These are phyloP conservation scores for Caracal caracal DNA, from an alignment of 2,113 vertebrate species.

Conservation along the genomic window DNA sequence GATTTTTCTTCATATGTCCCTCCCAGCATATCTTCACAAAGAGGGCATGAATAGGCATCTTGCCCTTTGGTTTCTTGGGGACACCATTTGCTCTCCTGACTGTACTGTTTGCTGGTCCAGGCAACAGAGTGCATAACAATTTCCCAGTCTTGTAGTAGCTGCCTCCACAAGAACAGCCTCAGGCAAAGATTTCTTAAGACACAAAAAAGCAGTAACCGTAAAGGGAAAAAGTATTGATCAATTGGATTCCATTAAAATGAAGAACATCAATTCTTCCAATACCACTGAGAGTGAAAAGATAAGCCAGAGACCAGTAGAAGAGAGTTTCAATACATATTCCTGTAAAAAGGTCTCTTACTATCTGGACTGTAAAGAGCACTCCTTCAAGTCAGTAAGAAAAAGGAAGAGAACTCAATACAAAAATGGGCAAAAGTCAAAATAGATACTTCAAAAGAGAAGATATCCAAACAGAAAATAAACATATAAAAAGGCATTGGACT, in stretches of 20 bases:
- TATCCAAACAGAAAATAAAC: neutral
- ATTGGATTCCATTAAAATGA: neutral
- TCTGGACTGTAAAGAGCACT: neutral
- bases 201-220: conserved; percentile 10
- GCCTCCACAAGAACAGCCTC: conserved; percentile 85
- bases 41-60: conserved; percentile 88
- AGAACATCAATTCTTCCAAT: conserved; percentile 1
- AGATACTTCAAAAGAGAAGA: neutral
- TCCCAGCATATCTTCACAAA: conserved; percentile 90
- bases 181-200: conserved; percentile 29
- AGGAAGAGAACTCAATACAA: neutral
- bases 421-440: neutral
- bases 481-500: neutral
- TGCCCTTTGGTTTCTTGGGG: conserved; percentile 88
- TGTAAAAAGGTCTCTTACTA: neutral
- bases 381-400: neutral
- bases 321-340: neutral
- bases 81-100: conserved; percentile 88
- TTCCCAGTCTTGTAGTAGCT: conserved; percentile 86
- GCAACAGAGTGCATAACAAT: conserved; percentile 70
- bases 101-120: conserved; percentile 84
- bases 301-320: neutral
- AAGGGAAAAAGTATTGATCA: conserved; percentile 12
- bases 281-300: neutral
- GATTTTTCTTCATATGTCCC: conserved; percentile 88